These are phyloP conservation scores for Cyclopterus lumpus DNA, from an alignment of 2,797 vertebrate genomes.

Conservation along the genomic window DNA sequence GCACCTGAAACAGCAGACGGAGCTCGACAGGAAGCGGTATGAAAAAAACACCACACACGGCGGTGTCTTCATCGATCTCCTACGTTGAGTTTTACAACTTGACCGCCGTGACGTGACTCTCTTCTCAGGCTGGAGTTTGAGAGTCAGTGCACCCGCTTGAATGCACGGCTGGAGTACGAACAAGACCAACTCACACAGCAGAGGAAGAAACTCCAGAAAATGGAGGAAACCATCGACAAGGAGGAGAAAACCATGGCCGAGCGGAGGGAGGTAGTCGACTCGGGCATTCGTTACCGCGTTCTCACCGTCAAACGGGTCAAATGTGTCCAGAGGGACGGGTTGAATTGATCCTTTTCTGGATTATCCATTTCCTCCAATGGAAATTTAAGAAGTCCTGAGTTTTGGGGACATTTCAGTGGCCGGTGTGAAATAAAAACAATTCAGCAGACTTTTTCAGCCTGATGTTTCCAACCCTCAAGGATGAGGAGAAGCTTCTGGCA, in stretches of 20 bases:
- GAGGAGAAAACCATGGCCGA: constrained; percentile 74
- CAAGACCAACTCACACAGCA: constrained; percentile 84
- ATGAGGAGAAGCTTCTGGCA: constrained; percentile 84
- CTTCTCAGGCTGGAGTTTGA: constrained; percentile 91
- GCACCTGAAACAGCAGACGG: constrained; percentile 86
- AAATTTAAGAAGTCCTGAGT: background rate
- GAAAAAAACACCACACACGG: background rate
- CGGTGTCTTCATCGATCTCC: background rate
- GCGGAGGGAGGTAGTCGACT: constrained; percentile 84
- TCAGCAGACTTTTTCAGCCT: background rate
- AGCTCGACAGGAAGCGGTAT: constrained; percentile 91
- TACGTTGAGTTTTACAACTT: background rate
- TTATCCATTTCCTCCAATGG: background rate
- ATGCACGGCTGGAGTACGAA: constrained; percentile 87
- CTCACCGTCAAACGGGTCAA: background rate
- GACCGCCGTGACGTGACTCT: background rate
- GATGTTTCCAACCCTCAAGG: constrained; percentile 72
- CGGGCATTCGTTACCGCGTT: background rate
- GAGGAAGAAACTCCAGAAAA: constrained; percentile 67
- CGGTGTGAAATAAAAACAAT: constrained; percentile 6
- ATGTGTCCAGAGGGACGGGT: background rate
- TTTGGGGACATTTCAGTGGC: background rate
- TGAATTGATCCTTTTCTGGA: background rate
- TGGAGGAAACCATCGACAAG: constrained; percentile 80
- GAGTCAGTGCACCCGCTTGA: constrained; percentile 86